These are phyloP conservation scores for Chaetophractus vellerosus DNA, from an alignment of 2,797 vertebrate genomes.

Conservation along the genomic window DNA sequence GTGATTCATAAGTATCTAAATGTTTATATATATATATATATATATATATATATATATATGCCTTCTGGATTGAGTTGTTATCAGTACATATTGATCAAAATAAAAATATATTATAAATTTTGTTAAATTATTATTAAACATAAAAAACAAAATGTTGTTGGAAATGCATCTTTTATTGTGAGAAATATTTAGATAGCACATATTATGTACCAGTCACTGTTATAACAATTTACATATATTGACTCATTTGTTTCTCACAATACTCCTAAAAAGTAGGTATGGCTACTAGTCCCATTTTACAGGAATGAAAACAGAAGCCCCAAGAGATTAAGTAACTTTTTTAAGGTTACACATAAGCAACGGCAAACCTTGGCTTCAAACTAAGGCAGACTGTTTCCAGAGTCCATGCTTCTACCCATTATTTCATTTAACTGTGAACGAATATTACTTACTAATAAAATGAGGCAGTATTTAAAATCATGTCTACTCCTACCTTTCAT, in stretches of 20 bases:
- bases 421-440: neutral
- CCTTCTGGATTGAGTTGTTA: neutral
- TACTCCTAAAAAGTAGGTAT: neutral
- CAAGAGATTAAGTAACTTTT: neutral
- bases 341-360: neutral
- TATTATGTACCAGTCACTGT: neutral
- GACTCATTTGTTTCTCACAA: neutral
- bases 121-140: slow-evolving; percentile 1
- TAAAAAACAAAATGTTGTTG: neutral
- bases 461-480: neutral
- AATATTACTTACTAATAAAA: neutral
- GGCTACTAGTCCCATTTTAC: neutral
- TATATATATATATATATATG: neutral
- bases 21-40: neutral
- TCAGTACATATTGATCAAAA: slow-evolving; percentile 25
- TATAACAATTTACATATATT: neutral
- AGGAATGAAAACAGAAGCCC: slow-evolving; percentile 7
- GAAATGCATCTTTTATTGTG: neutral
- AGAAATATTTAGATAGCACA: slow-evolving; percentile 17
- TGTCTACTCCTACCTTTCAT: neutral
- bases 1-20: neutral
- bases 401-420: neutral
- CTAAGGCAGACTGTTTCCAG: neutral
- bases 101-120: neutral
- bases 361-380: slow-evolving; percentile 8